phyloP scores from a whole-genome alignment of 2,888 invertebrate species.

The Dryobotodes eremita region DNA sequence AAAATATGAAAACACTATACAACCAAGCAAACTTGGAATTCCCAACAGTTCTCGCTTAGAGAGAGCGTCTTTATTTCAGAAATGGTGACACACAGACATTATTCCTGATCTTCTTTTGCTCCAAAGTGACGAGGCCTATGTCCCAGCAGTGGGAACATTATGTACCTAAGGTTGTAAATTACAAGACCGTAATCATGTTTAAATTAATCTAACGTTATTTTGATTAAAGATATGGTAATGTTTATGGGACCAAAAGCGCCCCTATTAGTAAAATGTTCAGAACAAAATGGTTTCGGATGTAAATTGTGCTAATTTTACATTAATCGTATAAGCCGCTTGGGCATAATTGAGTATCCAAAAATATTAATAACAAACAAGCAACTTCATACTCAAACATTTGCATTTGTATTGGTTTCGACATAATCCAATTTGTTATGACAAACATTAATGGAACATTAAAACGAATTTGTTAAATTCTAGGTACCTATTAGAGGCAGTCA shows the following conservation, averaged over 20 bases:
- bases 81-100: not conserved
- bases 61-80: not conserved
- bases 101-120: not conserved
- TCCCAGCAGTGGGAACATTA: not conserved
- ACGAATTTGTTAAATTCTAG: no score
- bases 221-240: not conserved
- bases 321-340: not conserved
- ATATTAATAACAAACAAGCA: slow-evolving; percentile 11
- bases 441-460: no score
- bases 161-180: not conserved
- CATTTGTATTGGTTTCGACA: not conserved
- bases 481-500: no score
- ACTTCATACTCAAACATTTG: not conserved
- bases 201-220: not conserved
- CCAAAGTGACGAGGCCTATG: not conserved
- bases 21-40: not conserved
- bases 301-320: not conserved
- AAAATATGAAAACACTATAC: not conserved
- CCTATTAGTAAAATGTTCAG: not conserved
- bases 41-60: not conserved
- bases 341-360: not conserved
- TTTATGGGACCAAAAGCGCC: not conserved
- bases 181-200: not conserved
- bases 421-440: not conserved
- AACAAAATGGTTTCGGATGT: no score